These are phyloP conservation scores for Synergus itoensis DNA, from an alignment of 2,888 invertebrate genomes.

Conservation along the genomic window DNA sequence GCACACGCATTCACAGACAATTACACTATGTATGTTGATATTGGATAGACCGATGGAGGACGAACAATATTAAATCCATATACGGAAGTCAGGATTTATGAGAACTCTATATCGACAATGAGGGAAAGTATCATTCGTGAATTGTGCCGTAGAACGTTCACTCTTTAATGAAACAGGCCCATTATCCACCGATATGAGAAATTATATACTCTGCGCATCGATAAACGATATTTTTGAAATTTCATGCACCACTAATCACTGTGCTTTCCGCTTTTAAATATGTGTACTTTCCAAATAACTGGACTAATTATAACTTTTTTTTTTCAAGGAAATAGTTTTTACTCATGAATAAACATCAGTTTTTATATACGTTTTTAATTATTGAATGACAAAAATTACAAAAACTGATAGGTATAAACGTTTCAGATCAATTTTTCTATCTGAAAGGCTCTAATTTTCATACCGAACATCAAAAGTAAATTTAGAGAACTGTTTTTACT, in stretches of 20 bases:
- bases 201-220: background rate
- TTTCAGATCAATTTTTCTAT: no score
- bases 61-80: slow-evolving; percentile 35
- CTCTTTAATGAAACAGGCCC: background rate
- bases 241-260: background rate
- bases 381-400: no score
- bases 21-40: background rate
- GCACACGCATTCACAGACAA: background rate
- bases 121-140: slow-evolving; percentile 20
- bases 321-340: no score
- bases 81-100: slow-evolving; percentile 29
- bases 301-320: background rate
- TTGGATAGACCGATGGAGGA: background rate
- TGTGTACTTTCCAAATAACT: background rate
- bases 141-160: slow-evolving; percentile 10
- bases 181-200: background rate
- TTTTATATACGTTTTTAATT: no score
- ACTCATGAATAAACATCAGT: no score
- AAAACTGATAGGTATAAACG: no score
- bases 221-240: slow-evolving; percentile 27
- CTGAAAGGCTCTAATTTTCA: no score
- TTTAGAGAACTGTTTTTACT: no score
- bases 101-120: slow-evolving; percentile 33
- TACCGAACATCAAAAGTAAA: no score
- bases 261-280: background rate